Percentiles rank a stretch among this genome's conserved stretches.
Conservation (phyloP, 2,113 vertebrate species). For the Eulemur rufifrons region DNA sequence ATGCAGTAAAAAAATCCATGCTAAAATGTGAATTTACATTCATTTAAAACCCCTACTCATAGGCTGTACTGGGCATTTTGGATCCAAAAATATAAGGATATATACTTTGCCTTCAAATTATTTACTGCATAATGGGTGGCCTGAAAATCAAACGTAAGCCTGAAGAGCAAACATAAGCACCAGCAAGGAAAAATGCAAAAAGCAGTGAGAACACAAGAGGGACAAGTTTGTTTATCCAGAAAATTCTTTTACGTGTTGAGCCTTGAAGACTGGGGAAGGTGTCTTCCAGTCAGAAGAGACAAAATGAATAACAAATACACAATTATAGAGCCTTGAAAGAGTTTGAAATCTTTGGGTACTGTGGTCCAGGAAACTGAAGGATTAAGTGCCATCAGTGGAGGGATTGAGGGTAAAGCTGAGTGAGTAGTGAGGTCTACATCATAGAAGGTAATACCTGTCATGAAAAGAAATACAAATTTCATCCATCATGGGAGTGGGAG, state of each 20-base stretch:
- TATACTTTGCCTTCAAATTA: background rate
- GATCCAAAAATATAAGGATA: background rate
- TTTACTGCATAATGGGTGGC: background rate
- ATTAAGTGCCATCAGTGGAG: background rate
- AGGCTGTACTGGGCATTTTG: background rate
- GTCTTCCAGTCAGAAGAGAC: background rate
- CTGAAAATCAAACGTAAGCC: background rate
- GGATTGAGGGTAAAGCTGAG: background rate
- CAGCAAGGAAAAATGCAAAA: background rate
- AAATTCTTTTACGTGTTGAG: background rate
- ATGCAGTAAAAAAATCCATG: background rate
- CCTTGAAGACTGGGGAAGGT: background rate
- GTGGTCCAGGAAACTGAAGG: rapidly evolving
- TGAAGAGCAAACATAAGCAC: background rate
- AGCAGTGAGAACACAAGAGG: too few species aligned
- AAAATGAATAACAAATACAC: background rate
- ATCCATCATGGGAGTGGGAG: background rate
- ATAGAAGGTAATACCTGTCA: background rate
- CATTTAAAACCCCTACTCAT: background rate
- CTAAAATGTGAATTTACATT: background rate
- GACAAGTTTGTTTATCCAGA: background rate
- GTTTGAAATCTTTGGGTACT: background rate
- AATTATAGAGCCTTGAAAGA: background rate
- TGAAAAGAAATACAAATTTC: background rate
- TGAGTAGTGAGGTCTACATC: background rate